Percentiles rank a stretch among this genome's conserved stretches.
phyloP scores from a whole-genome alignment of 2,113 vertebrate species.

The Dipodomys spectabilis region DNA sequence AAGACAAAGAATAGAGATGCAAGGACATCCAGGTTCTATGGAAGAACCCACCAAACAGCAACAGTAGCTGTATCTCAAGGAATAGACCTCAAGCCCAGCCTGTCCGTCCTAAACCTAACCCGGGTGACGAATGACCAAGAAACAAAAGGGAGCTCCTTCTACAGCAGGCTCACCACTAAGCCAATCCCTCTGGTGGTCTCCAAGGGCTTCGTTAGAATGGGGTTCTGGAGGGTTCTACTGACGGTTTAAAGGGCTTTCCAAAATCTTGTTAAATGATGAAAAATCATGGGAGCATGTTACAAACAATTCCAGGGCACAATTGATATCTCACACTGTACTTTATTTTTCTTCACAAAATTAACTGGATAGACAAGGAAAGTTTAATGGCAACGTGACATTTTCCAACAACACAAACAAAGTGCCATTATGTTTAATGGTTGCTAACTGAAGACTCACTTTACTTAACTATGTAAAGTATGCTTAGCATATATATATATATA shows the following conservation, averaged over 20 bases:
- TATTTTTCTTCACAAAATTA: slow-evolving; percentile 86
- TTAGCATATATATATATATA: slow-evolving; percentile 61
- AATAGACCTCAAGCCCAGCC: neutral
- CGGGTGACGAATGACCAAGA: neutral
- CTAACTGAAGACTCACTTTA: slow-evolving; percentile 82
- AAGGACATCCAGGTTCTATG: neutral
- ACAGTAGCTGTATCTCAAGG: neutral
- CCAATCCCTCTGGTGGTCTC: neutral
- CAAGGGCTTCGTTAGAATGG: neutral
- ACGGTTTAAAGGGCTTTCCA: neutral
- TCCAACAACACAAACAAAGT: slow-evolving; percentile 82
- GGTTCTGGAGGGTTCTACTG: neutral
- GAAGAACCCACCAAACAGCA: neutral
- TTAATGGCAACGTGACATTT: slow-evolving; percentile 82
- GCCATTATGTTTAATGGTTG: slow-evolving; percentile 81
- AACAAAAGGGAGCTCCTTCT: neutral
- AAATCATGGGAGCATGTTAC: neutral
- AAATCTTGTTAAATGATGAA: neutral
- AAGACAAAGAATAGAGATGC: neutral
- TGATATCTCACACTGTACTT: slow-evolving; percentile 82
- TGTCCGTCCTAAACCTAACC: neutral
- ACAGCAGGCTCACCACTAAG: neutral
- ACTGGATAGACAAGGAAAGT: slow-evolving; percentile 80
- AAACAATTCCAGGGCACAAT: slow-evolving; percentile 73
- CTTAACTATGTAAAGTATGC: slow-evolving; percentile 78